These are phyloP conservation scores for Peromyscus leucopus DNA, from an alignment of 2,113 vertebrate species.

Conservation along the genomic window DNA sequence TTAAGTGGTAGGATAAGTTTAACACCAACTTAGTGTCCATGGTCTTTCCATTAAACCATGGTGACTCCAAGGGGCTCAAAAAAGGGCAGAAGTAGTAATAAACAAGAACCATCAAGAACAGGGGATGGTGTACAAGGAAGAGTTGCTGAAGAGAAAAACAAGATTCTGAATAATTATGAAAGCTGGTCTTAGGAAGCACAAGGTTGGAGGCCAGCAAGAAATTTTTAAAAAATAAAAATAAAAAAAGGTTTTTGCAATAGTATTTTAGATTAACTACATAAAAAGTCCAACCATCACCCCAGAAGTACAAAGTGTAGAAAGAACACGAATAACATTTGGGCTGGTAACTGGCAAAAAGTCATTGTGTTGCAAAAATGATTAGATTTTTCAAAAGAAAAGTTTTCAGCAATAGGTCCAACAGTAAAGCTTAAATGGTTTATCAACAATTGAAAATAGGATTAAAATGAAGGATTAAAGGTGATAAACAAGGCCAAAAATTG, in stretches of 20 bases:
- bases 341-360: not conserved
- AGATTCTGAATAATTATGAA: not conserved
- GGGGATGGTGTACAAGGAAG: not conserved
- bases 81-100: not conserved
- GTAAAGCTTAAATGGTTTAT: not conserved
- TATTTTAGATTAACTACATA: not conserved
- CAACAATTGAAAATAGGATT: not conserved
- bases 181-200: not conserved
- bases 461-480: not conserved
- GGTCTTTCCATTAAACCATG: not conserved
- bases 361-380: conserved; percentile 8
- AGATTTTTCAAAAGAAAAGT: not conserved
- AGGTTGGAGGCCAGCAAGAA: not conserved
- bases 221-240: not conserved
- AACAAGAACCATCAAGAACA: not conserved
- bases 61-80: not conserved
- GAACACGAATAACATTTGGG: not conserved
- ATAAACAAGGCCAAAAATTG: not conserved
- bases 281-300: not conserved
- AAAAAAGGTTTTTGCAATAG: not conserved
- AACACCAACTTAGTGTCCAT: not conserved
- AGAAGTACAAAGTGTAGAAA: not conserved
- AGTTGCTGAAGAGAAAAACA: not conserved
- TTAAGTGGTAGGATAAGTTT: not conserved
- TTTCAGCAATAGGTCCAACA: not conserved